These are phyloP conservation scores for Strongylocentrotus purpuratus DNA, from an alignment of 35 echinoderm and acorn worm genomes.

Conservation along the genomic window DNA sequence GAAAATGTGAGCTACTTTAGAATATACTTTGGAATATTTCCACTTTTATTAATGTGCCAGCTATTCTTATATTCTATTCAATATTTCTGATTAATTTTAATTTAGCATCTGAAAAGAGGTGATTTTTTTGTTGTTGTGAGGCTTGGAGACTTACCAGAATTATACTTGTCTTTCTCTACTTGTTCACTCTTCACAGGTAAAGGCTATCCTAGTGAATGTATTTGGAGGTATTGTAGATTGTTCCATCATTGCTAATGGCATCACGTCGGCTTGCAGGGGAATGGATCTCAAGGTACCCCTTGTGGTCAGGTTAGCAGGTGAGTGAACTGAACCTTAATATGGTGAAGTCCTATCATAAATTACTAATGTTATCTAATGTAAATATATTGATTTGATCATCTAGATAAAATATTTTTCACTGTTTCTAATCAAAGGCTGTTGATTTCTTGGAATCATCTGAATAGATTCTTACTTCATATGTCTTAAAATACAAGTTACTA, in stretches of 20 bases:
- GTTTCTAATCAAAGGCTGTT: not conserved
- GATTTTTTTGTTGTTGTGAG: too few species aligned
- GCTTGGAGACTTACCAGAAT: too few species aligned
- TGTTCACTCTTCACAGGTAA: conserved; percentile 62
- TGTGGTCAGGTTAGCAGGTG: conserved; percentile 96
- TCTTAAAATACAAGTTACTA: too few species aligned
- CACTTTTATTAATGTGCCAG: too few species aligned
- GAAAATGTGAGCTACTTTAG: too few species aligned
- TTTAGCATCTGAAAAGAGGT: too few species aligned
- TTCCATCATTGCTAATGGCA: conserved; percentile 86
- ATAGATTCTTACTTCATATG: too few species aligned
- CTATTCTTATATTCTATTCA: too few species aligned
- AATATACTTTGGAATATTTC: too few species aligned
- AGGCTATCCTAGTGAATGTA: conserved; percentile 95
- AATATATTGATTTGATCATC: not conserved
- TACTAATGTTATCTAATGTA: too few species aligned
- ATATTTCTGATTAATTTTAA: too few species aligned
- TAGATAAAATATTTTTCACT: not conserved
- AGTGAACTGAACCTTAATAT: not conserved
- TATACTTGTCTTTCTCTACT: not conserved
- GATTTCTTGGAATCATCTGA: not conserved
- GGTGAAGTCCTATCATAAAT: too few species aligned
- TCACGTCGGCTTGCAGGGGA: conserved; percentile 83
- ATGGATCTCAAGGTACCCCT: conserved; percentile 93
- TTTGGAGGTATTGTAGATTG: conserved; percentile 99